A percentile compares a stretch with the other conserved stretches of the same genome.
These are phyloP conservation scores for Escarpia spicata DNA, from an alignment of 2,888 invertebrate species.

Conservation along the genomic window DNA sequence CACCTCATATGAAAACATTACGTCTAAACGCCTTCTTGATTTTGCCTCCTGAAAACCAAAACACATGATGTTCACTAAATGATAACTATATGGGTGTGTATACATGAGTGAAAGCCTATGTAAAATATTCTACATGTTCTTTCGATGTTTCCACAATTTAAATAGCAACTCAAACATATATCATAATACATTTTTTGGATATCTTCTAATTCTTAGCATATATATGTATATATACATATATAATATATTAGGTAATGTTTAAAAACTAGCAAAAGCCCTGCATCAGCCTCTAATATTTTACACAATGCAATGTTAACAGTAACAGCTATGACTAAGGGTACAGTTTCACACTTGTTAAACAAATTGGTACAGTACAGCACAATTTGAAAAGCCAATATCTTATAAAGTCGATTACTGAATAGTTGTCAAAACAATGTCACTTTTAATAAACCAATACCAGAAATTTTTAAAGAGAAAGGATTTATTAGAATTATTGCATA, in stretches of 20 bases:
- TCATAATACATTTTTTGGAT: neutral
- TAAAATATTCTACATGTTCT: neutral
- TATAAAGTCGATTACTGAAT: neutral
- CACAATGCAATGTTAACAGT: neutral
- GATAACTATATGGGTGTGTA: neutral
- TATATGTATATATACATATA: neutral
- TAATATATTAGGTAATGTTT: neutral
- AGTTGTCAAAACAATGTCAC: neutral
- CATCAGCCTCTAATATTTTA: neutral
- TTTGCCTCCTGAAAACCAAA: slow-evolving; percentile 30
- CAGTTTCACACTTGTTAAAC: neutral
- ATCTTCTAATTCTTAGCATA: neutral
- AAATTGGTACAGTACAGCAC: neutral
- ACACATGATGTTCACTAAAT: neutral
- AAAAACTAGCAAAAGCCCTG: neutral
- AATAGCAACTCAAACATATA: neutral
- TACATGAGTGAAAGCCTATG: neutral
- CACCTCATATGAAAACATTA: neutral
- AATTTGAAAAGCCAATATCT: neutral
- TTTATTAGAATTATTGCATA: neutral
- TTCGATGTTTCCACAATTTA: neutral
- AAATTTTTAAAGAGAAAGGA: neutral
- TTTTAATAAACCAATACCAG: neutral
- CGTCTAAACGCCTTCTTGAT: slow-evolving; percentile 33
- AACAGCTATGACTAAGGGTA: neutral